Conservation (phyloP, 2,113 vertebrate species). For the Lycocorax pyrrhopterus region DNA sequence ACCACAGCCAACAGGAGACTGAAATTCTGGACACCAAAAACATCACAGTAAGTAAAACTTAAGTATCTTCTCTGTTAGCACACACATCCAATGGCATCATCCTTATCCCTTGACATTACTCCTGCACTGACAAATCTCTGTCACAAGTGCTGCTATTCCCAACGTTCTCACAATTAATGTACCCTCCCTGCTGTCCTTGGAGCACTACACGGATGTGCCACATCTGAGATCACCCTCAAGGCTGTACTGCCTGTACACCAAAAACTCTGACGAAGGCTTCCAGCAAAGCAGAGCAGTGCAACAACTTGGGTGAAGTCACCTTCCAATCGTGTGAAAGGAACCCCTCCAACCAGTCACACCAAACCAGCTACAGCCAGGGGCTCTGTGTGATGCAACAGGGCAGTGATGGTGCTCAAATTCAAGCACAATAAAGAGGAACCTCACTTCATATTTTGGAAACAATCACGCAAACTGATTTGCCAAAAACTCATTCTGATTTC, state of each 20-base stretch:
- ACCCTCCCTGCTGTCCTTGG: not conserved
- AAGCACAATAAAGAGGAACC: not conserved
- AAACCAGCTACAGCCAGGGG: too few species aligned
- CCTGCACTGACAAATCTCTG: not conserved
- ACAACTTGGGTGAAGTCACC: not conserved
- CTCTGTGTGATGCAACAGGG: not conserved
- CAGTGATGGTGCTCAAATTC: not conserved
- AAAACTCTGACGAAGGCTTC: not conserved
- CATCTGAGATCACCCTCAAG: not conserved
- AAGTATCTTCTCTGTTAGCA: not conserved
- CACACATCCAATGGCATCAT: not conserved
- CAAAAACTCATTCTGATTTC: not conserved
- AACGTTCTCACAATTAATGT: not conserved
- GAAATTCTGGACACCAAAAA: not conserved
- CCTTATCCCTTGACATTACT: not conserved
- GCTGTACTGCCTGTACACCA: not conserved
- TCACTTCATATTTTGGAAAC: not conserved
- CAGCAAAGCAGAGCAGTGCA: not conserved
- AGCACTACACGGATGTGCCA: not conserved
- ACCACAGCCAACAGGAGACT: fast-evolving
- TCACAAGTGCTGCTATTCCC: not conserved
- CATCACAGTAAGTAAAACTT: not conserved
- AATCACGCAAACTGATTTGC: fast-evolving
- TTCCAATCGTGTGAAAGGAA: not conserved
- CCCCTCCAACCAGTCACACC: not conserved